Evolutionary conservation across 2,888 invertebrate species (phyloP), one percentile per base, ranked within the genome.

Genomic region (Himalopsyche anomala): DNA sequence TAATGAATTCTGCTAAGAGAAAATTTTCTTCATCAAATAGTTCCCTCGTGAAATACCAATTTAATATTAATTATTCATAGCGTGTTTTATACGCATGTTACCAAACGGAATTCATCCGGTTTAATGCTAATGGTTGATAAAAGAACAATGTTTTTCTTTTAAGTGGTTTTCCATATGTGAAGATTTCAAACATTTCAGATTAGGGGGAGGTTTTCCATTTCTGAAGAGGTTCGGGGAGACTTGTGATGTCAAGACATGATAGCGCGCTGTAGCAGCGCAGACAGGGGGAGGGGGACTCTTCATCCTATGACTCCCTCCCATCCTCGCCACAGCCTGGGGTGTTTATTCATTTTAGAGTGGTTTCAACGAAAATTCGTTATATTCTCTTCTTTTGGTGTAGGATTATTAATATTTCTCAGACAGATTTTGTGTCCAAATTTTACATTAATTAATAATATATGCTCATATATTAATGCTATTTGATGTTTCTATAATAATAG

Each of bases 281-380:
- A 74, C 74, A 74, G 74, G 74, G 36, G 36, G 36, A 51, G 51
- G 51, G 28, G 45, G 45, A n/a, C 28, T n/a, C 69, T 28, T 36
- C 69, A 69, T 9, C 69, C 69, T 11, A 19, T 1, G 36, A 6
- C 36, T 82, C 4, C 42, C 82, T 62, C 80, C 83, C 83, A 15
- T 28, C n/a, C 55, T 79, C 38, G 38, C 40, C 82, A 55, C 38
- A 54, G 81, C 83, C 82, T 51, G 38, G 51, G 51, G 51, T 51
- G 74, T 74, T 74, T 74, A 74, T 74, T 74, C 74, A 74, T 74
- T 74, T 74, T 74, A 74, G 74, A 74, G 74, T 74, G 74, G 74
- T 74, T 36, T 74, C 74, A 74, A 38, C 74, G 74, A 74, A 74
- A 38, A 74, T 74, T 74, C 36, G 8, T 74, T 74, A 38, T 74